phyloP scores from a whole-genome alignment of 2,797 vertebrate species.

The Alcedo quadribrachys region DNA sequence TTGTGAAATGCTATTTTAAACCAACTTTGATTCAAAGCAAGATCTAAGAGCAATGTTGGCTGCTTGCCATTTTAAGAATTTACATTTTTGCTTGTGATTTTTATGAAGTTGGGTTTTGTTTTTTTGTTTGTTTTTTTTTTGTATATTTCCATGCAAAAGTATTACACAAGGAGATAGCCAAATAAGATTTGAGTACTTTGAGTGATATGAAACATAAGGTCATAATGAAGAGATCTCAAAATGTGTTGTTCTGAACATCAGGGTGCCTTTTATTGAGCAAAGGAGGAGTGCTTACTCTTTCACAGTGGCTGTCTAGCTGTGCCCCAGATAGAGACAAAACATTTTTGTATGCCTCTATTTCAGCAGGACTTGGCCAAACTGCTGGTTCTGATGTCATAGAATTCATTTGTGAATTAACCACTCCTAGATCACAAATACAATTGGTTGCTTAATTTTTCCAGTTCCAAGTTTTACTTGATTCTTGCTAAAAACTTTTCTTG shows the following conservation, averaged over 20 bases:
- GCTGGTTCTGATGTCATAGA: background rate
- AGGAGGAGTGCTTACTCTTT: background rate
- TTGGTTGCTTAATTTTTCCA: background rate
- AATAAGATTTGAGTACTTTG: background rate
- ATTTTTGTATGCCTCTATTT: rapidly evolving
- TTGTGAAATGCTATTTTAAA: background rate
- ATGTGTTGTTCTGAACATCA: background rate
- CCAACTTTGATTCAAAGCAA: background rate
- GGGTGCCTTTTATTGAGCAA: background rate
- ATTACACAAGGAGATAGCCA: background rate
- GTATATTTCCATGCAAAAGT: background rate
- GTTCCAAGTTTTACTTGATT: background rate
- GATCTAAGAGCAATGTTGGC: background rate
- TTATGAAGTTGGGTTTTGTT: background rate
- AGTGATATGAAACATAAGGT: background rate
- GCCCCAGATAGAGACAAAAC: background rate
- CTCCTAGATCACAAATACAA: background rate
- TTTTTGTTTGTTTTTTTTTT: background rate
- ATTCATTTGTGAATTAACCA: background rate
- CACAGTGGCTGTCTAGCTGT: background rate
- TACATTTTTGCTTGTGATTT: background rate
- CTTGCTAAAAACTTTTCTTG: background rate
- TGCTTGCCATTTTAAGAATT: background rate
- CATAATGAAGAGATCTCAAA: background rate
- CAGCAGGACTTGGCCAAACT: background rate